Conservation (phyloP, 2,888 invertebrate species). For the Phengaris alcon region DNA sequence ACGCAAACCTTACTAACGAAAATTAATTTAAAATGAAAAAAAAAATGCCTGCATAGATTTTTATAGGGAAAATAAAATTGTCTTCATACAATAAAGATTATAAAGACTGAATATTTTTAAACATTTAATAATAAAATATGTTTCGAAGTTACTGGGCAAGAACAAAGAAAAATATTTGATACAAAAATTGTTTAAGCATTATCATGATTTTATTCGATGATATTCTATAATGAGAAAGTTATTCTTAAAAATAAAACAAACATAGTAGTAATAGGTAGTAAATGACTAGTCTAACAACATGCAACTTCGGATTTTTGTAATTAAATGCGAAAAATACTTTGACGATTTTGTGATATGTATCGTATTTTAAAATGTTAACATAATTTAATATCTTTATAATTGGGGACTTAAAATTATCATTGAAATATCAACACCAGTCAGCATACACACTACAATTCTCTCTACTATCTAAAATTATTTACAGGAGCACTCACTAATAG, state of each 20-base stretch:
- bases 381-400: background rate
- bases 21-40: background rate
- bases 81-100: background rate
- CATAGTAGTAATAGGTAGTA: background rate
- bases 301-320: slow-evolving; percentile 6
- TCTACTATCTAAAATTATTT: slow-evolving; percentile 66
- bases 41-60: background rate
- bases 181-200: background rate
- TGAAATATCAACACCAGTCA: slow-evolving; percentile 61
- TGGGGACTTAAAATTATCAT: slow-evolving; percentile 33
- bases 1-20: background rate
- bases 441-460: slow-evolving; percentile 55
- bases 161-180: background rate
- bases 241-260: background rate
- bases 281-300: slow-evolving; percentile 16
- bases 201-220: background rate
- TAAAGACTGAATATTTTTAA: background rate
- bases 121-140: background rate
- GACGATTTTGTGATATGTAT: slow-evolving; percentile 8
- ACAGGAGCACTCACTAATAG: slow-evolving; percentile 76
- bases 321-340: slow-evolving; percentile 19
- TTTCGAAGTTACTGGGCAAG: background rate
- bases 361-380: slow-evolving; percentile 7
- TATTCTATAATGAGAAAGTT: background rate
- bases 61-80: background rate